Conservation (phyloP, 2,888 invertebrate species). For the Noctua janthe region DNA sequence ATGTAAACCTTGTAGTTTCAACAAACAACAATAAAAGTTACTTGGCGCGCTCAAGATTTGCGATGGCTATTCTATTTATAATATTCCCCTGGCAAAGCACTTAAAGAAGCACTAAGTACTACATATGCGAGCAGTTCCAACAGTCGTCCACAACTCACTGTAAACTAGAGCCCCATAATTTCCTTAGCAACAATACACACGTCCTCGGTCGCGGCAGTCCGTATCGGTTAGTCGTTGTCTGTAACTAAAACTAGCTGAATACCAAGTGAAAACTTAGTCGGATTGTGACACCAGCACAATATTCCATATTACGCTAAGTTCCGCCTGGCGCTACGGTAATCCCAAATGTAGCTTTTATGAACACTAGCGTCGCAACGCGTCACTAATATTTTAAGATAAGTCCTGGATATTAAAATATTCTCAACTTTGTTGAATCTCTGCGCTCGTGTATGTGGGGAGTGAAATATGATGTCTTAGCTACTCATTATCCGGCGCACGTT, state of each 20-base stretch:
- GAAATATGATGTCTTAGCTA: conserved; percentile 46
- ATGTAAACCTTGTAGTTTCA: background rate
- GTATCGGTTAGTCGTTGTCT: conserved; percentile 65
- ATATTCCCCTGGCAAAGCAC: background rate
- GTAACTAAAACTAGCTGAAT: conserved; percentile 71
- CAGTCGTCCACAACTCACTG: conserved; percentile 36
- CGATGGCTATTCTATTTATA: background rate
- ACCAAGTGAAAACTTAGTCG: conserved; percentile 67
- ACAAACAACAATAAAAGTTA: background rate
- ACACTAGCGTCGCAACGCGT: conserved; percentile 65
- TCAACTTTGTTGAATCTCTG: conserved; percentile 53
- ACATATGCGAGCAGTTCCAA: conserved; percentile 27
- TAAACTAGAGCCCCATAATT: conserved; percentile 44
- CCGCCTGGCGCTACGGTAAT: conserved; percentile 68
- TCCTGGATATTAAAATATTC: conserved; percentile 66
- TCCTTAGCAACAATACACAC: conserved; percentile 53
- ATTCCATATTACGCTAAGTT: conserved; percentile 69
- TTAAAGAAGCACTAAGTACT: conserved; percentile 9
- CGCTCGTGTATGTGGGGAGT: conserved; percentile 24
- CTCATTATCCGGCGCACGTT: conserved; percentile 42
- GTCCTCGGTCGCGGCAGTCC: conserved; percentile 50
- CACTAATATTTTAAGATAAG: conserved; percentile 64
- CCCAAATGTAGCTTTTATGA: conserved; percentile 71
- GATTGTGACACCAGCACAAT: conserved; percentile 71
- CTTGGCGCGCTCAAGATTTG: background rate